These are phyloP conservation scores for Nasonia giraulti DNA, from an alignment of 1,140 invertebrate genomes.

Conservation along the genomic window DNA sequence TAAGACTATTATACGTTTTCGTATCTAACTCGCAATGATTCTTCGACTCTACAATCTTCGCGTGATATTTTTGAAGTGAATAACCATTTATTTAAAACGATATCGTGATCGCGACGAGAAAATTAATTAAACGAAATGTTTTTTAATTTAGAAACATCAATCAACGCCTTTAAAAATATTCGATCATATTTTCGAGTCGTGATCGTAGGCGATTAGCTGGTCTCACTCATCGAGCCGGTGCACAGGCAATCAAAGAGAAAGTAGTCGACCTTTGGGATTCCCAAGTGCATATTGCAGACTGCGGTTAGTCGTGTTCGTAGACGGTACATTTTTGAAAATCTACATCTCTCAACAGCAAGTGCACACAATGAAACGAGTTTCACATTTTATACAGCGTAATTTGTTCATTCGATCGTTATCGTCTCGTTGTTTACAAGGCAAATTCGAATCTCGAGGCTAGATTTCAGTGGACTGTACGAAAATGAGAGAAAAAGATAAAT, in stretches of 20 bases:
- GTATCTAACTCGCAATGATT: background rate
- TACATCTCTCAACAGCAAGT: background rate
- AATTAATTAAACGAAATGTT: too few species aligned
- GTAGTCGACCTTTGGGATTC: conserved; percentile 36
- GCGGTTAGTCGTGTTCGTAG: background rate
- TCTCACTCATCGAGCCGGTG: background rate
- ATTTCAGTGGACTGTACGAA: too few species aligned
- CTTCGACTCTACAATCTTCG: background rate
- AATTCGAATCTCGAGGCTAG: background rate
- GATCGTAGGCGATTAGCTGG: background rate
- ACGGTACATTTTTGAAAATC: background rate
- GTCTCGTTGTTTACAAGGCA: background rate
- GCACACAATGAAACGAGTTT: background rate
- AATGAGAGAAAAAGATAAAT: background rate
- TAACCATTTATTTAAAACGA: too few species aligned
- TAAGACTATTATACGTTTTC: background rate
- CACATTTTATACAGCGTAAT: background rate
- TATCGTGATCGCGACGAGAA: too few species aligned
- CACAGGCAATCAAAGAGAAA: conserved; percentile 26
- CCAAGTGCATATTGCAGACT: background rate
- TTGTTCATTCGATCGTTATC: background rate
- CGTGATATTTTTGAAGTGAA: background rate
- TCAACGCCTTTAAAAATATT: too few species aligned
- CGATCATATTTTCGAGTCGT: too few species aligned
- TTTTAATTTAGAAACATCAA: too few species aligned